Percentiles rank a stretch among this genome's conserved stretches.
phyloP scores from a whole-genome alignment of 1,140 invertebrate species.

The Wiebesia pumilae region DNA sequence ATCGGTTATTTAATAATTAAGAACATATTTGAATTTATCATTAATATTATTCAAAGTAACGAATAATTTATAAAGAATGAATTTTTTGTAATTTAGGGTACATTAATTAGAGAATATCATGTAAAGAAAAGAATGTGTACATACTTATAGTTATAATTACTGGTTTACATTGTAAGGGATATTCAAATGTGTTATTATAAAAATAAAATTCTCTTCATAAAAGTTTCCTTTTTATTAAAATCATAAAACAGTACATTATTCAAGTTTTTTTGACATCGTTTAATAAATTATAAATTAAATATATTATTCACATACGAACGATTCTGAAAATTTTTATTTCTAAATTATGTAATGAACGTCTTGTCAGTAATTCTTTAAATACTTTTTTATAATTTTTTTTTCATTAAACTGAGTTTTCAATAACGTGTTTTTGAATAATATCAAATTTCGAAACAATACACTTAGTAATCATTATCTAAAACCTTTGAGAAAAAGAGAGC shows the following conservation, averaged over 20 bases:
- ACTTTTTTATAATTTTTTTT: no score
- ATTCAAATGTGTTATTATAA: conserved; percentile 39
- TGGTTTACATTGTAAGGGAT: conserved; percentile 20
- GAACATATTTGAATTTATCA: neutral
- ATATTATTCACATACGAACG: no score
- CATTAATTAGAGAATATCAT: neutral
- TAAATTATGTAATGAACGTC: no score
- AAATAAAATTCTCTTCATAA: conserved; percentile 20
- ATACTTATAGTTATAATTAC: neutral
- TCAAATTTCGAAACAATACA: neutral
- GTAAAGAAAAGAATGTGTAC: neutral
- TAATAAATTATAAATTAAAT: no score
- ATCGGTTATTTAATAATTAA: neutral
- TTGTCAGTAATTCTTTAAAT: no score
- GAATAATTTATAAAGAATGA: conserved; percentile 1
- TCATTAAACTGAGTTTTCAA: no score
- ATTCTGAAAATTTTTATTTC: no score
- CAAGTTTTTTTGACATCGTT: no score
- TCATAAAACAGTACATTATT: neutral
- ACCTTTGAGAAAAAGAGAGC: neutral
- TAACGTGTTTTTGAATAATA: no score
- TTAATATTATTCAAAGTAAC: conserved; percentile 23
- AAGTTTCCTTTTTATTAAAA: neutral
- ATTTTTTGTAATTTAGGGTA: neutral
- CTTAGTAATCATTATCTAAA: neutral